Evolutionary conservation across 2,797 vertebrate genomes (phyloP).

Genomic region (Pangasius macronema): DNA sequence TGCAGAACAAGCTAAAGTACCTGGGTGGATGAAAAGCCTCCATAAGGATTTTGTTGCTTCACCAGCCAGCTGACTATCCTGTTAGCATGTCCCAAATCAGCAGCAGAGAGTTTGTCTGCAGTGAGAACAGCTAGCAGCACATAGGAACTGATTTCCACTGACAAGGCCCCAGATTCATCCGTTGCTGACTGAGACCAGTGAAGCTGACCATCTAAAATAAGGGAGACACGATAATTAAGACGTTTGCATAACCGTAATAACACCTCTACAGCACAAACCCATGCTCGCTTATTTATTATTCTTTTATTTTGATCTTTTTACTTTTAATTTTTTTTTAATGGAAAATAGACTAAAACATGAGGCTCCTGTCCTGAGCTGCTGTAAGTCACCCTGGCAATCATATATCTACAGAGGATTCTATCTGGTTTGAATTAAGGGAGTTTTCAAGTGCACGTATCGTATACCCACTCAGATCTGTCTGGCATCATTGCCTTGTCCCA

Average conservation of each 20-base stretch:
- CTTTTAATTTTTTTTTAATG: no score
- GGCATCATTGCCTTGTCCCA: no score
- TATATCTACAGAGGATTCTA: not conserved
- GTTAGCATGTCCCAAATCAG: conserved; percentile 57
- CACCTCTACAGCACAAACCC: not conserved
- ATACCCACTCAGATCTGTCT: no score
- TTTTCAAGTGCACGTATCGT: not conserved
- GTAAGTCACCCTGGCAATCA: not conserved
- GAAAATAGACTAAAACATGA: no score
- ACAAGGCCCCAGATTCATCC: conserved; percentile 64
- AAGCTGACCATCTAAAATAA: conserved; percentile 60
- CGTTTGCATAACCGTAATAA: not conserved
- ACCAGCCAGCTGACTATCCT: no score
- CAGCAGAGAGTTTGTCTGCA: conserved; percentile 4
- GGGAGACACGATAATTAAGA: not conserved
- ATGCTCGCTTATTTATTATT: no score
- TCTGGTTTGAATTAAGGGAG: not conserved
- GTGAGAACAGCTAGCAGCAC: no score
- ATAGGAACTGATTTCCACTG: conserved; percentile 76
- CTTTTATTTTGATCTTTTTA: no score
- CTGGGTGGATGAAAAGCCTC: conserved; percentile 58
- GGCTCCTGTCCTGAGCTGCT: not conserved
- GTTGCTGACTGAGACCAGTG: conserved; percentile 66
- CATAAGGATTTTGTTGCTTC: conserved; percentile 55
- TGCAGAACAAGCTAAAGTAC: conserved; percentile 78